Conservation (phyloP, 2,113 vertebrate genomes). For the Gallinago jamesoni region DNA sequence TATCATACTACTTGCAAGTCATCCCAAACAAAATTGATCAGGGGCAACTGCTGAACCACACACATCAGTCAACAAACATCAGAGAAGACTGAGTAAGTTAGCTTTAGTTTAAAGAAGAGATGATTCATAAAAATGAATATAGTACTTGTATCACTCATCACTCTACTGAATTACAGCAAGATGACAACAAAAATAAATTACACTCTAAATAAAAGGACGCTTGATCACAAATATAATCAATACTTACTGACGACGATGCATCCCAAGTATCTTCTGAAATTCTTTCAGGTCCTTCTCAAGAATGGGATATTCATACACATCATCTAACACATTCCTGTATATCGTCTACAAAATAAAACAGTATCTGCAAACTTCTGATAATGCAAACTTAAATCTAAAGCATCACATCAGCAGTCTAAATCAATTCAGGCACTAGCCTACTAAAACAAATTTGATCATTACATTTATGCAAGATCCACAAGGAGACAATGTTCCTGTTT, state of each 20-base stretch:
- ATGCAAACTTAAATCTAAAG: neutral
- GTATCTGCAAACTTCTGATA: neutral
- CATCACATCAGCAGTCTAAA: neutral
- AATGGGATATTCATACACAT: constrained; percentile 90
- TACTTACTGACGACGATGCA: constrained; percentile 93
- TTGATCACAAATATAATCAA: neutral
- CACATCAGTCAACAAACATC: neutral
- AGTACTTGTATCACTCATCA: neutral
- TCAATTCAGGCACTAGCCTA: neutral
- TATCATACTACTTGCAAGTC: neutral
- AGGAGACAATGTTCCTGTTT: neutral
- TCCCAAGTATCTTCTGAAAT: constrained; percentile 90
- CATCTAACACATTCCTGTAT: constrained; percentile 90
- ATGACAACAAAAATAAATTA: neutral
- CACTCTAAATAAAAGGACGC: neutral
- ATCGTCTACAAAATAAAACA: constrained; percentile 81
- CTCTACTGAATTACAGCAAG: neutral
- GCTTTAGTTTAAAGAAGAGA: neutral
- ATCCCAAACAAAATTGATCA: neutral
- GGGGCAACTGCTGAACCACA: neutral
- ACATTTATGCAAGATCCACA: neutral
- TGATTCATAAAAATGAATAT: neutral
- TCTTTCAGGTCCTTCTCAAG: constrained; percentile 92
- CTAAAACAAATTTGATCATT: neutral
- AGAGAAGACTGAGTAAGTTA: neutral